Evolutionary conservation across 2,888 invertebrate genomes (phyloP).

Genomic region (Euphydryas editha): DNA sequence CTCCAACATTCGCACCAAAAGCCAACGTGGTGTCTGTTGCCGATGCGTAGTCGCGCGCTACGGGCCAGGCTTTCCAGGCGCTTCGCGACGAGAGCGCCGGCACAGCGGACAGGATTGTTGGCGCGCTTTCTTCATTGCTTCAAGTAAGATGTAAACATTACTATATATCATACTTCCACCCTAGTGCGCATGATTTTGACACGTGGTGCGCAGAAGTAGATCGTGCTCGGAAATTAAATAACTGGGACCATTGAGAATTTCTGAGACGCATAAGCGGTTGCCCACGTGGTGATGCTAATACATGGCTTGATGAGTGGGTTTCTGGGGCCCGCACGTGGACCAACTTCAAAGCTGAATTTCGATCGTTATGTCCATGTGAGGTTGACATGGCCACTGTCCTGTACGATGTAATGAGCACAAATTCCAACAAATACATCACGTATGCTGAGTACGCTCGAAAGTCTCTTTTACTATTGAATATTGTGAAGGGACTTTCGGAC

Average conservation of each 20-base stretch:
- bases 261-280: constrained; percentile 37
- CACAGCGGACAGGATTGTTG: no score
- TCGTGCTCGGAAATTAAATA: constrained; percentile 38
- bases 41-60: no score
- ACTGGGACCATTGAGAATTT: constrained; percentile 41
- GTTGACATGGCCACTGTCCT: not conserved
- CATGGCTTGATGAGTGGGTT: constrained; percentile 45
- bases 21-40: no score
- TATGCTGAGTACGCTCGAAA: not conserved
- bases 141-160: not conserved
- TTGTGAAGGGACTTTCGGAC: not conserved
- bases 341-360: not conserved
- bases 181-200: constrained; percentile 41
- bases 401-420: not conserved
- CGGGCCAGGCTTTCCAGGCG: no score
- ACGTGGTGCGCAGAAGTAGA: constrained; percentile 46
- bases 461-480: not conserved
- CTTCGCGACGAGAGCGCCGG: no score
- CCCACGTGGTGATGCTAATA: constrained; percentile 40
- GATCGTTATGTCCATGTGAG: not conserved
- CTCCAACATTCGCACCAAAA: no score
- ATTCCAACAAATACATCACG: not conserved
- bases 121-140: no score
- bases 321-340: not conserved
- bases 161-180: constrained; percentile 43